These are phyloP conservation scores for Rana temporaria DNA, from an alignment of 2,113 vertebrate genomes.

Conservation along the genomic window DNA sequence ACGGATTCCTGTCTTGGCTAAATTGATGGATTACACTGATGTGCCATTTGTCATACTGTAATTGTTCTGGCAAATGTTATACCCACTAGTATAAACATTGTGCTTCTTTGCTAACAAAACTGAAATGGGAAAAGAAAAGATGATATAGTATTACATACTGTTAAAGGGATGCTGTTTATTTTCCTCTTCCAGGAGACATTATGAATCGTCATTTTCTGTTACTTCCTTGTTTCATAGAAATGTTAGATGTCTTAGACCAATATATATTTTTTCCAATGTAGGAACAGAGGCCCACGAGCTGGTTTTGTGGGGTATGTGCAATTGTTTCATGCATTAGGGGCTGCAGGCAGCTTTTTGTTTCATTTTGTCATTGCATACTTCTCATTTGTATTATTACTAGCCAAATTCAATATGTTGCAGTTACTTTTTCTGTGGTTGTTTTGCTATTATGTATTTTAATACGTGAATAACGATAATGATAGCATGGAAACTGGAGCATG, in stretches of 20 bases:
- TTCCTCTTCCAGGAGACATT: constrained; percentile 45
- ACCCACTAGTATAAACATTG: constrained; percentile 98
- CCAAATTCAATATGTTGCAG: no score
- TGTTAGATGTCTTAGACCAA: neutral
- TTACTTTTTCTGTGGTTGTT: no score
- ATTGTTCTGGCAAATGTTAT: constrained; percentile 99
- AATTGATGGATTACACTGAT: constrained; percentile 98
- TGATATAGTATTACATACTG: constrained; percentile 86
- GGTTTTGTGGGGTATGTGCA: no score
- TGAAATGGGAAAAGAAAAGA: constrained; percentile 86
- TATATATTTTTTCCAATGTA: neutral
- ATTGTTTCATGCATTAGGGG: no score
- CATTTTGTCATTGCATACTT: no score
- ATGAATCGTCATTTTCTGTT: neutral
- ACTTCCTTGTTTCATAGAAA: neutral
- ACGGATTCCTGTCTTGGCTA: constrained; percentile 97
- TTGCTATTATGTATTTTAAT: no score
- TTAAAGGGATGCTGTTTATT: constrained; percentile 87
- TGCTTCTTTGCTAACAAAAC: constrained; percentile 95
- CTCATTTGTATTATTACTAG: no score
- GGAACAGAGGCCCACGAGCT: no score
- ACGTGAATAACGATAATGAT: no score
- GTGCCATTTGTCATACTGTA: constrained; percentile 99
- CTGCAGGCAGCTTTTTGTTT: no score
- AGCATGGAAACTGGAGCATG: no score